Evolutionary conservation across 2,797 vertebrate species (phyloP), one percentile per base, ranked within the genome.

Genomic region (Pseudotriccus pelzelni): DNA sequence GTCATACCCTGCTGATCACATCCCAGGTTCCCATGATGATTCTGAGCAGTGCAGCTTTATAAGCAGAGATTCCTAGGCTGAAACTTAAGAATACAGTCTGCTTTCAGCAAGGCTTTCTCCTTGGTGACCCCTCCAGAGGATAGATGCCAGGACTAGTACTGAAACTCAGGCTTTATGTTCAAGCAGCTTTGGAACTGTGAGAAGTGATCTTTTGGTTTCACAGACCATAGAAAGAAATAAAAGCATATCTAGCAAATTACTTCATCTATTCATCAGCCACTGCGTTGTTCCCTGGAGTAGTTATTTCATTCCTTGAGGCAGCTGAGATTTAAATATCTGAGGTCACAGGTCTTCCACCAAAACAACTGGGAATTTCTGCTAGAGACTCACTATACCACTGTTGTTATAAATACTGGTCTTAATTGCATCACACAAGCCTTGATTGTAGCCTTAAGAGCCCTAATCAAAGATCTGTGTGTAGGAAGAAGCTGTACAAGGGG

Each of bases 1-100:
- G 79, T 90, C 82, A 84, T 32, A 74, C 62, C 36, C 60, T 82
- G 91, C 85, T 93, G 92, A 43, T 93, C 93, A 86, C 69, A 88
- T 86, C 89, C 82, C 66, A 70, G 70, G 44, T 88, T 96, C 77
- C 89, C 87, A 56, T 28, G 87, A 80, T 67, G 75, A 62, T 92
- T 87, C 73, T 77, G 68, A 68, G 36, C 46, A 64, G 16, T 27
- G 25, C 59, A 87, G 7, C 37, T 63, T 28, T 53, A 46, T 28
- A 72, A 52, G 73, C 0, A 39, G 63, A 91, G 39, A 21, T 39
- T 90, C 53, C 87, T 76, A 63, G 43, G 22, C 37, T 86, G 75
- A 90, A 93, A 82, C 56, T 74, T 79, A n/a, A 47, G 85, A 92
- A 9, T 32, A 50, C 3, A 24, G 17, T 8, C 37, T 55, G 25